Percentiles rank a stretch among this genome's conserved stretches.
Conservation (phyloP, 1,140 invertebrate species). For the Drosophila eugracilis region DNA sequence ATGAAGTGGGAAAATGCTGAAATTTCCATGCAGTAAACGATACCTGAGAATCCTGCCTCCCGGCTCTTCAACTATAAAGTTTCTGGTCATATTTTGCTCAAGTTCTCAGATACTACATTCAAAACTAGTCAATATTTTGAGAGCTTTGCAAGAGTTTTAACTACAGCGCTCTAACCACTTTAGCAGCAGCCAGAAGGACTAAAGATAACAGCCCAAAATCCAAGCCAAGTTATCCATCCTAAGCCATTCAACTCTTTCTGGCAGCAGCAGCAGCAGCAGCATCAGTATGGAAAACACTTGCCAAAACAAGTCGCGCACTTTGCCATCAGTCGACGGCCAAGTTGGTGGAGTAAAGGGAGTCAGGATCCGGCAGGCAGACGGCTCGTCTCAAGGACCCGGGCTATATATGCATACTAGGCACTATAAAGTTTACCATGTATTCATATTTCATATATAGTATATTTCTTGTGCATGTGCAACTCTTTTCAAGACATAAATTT, state of each 20-base stretch:
- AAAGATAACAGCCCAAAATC: constrained; percentile 36
- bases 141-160: constrained; percentile 11
- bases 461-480: constrained; percentile 47
- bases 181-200: constrained; percentile 11
- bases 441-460: constrained; percentile 28
- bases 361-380: constrained; percentile 21
- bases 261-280: constrained; percentile 6
- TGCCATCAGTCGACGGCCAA: constrained; percentile 26
- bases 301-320: constrained; percentile 72
- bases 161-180: constrained; percentile 31
- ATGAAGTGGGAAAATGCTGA: neutral
- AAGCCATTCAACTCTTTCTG: constrained; percentile 45
- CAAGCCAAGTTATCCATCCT: constrained; percentile 61
- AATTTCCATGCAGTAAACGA: neutral
- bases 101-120: constrained; percentile 26
- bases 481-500: constrained; percentile 73
- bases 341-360: constrained; percentile 1
- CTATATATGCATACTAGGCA: constrained; percentile 30
- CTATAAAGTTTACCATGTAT: constrained; percentile 38
- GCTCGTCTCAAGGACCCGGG: constrained; percentile 54
- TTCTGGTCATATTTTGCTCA: constrained; percentile 8
- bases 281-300: constrained; percentile 52
- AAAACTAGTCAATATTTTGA: constrained; percentile 41
- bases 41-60: neutral
- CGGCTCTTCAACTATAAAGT: neutral